A percentile compares a stretch with the other conserved stretches of the same genome.
Evolutionary conservation across 1,140 invertebrate genomes (phyloP).

Genomic region (Monochamus saltuarius): DNA sequence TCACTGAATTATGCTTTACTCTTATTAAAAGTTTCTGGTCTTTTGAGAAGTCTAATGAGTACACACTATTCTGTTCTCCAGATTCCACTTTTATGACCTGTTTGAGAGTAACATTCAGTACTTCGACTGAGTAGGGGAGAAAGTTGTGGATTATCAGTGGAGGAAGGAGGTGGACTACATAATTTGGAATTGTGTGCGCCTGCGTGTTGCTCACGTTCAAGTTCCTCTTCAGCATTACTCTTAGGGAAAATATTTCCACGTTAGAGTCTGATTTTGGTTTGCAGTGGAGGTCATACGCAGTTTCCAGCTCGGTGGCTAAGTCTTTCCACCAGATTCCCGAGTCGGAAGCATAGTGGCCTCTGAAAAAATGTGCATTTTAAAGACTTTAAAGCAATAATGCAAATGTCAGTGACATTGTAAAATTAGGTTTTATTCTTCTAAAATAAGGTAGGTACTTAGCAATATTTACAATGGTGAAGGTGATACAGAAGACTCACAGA

Average conservation of each 20-base stretch:
- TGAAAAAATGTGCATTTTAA: constrained; percentile 40
- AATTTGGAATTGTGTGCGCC: constrained; percentile 67
- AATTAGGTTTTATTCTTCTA: too few species aligned
- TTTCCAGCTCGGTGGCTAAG: constrained; percentile 63
- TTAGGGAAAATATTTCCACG: constrained; percentile 63
- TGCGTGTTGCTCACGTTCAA: constrained; percentile 48
- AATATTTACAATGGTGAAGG: too few species aligned
- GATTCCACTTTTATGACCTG: constrained; percentile 62
- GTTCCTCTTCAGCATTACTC: constrained; percentile 54
- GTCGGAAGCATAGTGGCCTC: constrained; percentile 67
- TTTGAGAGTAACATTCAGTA: constrained; percentile 50
- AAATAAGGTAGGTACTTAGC: too few species aligned
- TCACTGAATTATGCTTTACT: constrained; percentile 68
- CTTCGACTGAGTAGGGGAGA: constrained; percentile 68
- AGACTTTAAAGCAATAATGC: neutral
- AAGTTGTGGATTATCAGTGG: constrained; percentile 76
- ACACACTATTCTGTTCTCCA: constrained; percentile 69
- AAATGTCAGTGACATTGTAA: too few species aligned
- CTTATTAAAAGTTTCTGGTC: constrained; percentile 63
- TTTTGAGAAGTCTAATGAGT: constrained; percentile 63
- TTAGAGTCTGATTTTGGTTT: constrained; percentile 59
- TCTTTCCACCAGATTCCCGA: constrained; percentile 81
- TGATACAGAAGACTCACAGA: too few species aligned
- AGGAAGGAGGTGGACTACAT: constrained; percentile 69
- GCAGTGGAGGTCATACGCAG: constrained; percentile 63